Percentiles rank a stretch among this genome's conserved stretches.
phyloP scores from a whole-genome alignment of 2,888 invertebrate genomes.

The Cataglyphis livida region DNA sequence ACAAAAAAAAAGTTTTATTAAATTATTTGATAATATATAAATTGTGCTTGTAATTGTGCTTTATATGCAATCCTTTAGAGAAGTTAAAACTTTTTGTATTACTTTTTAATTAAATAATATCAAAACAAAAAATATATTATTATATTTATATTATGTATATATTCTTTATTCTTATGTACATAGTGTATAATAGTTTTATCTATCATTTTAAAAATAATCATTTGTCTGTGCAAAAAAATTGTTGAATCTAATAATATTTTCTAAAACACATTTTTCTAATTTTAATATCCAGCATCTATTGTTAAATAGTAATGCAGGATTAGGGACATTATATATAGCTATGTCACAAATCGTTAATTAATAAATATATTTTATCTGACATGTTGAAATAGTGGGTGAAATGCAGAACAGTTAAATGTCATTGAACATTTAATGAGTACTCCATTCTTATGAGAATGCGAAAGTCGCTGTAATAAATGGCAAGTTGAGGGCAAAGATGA shows the following conservation, averaged over 20 bases:
- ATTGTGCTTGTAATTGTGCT: not conserved
- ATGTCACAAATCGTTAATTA: not conserved
- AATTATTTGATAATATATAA: not conserved
- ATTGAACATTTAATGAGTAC: not conserved
- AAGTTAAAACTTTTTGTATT: not conserved
- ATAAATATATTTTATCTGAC: not conserved
- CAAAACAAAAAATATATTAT: not conserved
- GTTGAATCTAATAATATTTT: not conserved
- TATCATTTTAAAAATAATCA: conserved; percentile 1
- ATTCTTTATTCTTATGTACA: not conserved
- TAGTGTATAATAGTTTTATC: not conserved
- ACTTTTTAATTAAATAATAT: not conserved
- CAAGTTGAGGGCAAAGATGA: not conserved
- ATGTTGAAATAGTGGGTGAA: not conserved
- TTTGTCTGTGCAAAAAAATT: not conserved
- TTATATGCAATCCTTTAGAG: not conserved
- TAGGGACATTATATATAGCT: not conserved
- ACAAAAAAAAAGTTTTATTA: not conserved
- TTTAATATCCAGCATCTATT: not conserved
- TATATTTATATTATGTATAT: not conserved
- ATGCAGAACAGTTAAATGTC: not conserved
- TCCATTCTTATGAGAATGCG: not conserved
- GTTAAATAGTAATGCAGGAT: not conserved
- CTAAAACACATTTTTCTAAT: not conserved
- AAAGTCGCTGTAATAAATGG: conserved; percentile 25